Evolutionary conservation across 2,113 vertebrate genomes (phyloP).

Genomic region (Megaceryle torquata): DNA sequence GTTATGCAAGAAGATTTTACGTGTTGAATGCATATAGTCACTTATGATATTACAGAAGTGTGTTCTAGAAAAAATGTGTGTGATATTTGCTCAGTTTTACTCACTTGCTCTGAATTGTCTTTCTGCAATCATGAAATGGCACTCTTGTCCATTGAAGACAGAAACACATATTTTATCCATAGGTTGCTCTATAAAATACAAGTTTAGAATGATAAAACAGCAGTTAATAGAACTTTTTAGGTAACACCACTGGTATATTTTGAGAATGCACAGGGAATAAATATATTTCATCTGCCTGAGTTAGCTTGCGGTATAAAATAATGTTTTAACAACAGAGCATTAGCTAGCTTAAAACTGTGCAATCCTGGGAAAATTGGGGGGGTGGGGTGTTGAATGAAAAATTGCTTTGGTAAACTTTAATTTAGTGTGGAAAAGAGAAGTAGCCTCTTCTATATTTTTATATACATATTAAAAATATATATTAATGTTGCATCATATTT

Average conservation of each 20-base stretch:
- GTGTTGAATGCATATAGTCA: not conserved
- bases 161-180: not conserved
- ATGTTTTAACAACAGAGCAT: not conserved
- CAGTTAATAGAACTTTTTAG: not conserved
- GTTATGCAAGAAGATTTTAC: not conserved
- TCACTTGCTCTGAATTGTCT: slow-evolving; percentile 3
- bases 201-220: not conserved
- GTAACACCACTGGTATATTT: not conserved
- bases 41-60: not conserved
- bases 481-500: not conserved
- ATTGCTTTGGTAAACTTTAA: not conserved
- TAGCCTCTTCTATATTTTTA: not conserved
- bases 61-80: not conserved
- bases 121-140: not conserved
- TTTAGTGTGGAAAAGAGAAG: not conserved
- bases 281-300: not conserved
- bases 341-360: not conserved
- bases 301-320: not conserved
- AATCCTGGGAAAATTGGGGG: not conserved
- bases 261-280: not conserved
- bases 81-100: not conserved
- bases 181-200: not conserved
- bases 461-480: not conserved
- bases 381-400: not conserved
- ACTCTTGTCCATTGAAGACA: not conserved